Evolutionary conservation across 2,888 invertebrate species (phyloP).

Genomic region (Bruchidius siliquastri): DNA sequence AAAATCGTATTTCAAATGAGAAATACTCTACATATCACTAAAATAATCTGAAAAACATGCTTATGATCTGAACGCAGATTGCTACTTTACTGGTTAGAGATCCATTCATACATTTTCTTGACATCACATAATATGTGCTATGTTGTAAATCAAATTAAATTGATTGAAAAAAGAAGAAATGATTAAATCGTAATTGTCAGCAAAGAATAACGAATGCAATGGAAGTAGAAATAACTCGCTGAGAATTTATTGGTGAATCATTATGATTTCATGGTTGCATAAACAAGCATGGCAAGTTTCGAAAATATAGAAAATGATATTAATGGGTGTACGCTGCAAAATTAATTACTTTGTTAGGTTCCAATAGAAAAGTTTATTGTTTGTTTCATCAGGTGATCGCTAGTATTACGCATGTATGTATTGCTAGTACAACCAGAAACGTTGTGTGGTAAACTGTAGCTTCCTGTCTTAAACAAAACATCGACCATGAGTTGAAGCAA

Average conservation of each 20-base stretch:
- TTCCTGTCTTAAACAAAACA: too few relatives aligned
- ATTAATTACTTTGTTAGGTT: not conserved
- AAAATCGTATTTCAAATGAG: too few relatives aligned
- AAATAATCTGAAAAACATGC: too few relatives aligned
- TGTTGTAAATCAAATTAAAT: not conserved
- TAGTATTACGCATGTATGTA: too few relatives aligned
- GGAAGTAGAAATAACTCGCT: not conserved
- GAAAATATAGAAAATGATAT: not conserved
- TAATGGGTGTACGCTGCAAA: not conserved
- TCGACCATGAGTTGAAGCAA: too few relatives aligned
- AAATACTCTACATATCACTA: too few relatives aligned
- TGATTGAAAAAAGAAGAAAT: not conserved
- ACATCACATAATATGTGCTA: not conserved
- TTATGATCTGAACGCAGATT: too few relatives aligned
- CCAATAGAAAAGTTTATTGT: not conserved
- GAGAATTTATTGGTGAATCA: not conserved
- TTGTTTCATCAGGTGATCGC: too few relatives aligned
- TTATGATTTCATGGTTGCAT: not conserved
- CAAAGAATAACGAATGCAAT: not conserved
- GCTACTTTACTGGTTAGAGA: too few relatives aligned
- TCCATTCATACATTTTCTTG: too few relatives aligned
- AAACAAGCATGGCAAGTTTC: not conserved
- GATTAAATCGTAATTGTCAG: not conserved
- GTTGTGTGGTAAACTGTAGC: too few relatives aligned
- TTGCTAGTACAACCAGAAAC: too few relatives aligned